Evolutionary conservation across 2,797 vertebrate species (phyloP).

Genomic region (Macropodus opercularis): DNA sequence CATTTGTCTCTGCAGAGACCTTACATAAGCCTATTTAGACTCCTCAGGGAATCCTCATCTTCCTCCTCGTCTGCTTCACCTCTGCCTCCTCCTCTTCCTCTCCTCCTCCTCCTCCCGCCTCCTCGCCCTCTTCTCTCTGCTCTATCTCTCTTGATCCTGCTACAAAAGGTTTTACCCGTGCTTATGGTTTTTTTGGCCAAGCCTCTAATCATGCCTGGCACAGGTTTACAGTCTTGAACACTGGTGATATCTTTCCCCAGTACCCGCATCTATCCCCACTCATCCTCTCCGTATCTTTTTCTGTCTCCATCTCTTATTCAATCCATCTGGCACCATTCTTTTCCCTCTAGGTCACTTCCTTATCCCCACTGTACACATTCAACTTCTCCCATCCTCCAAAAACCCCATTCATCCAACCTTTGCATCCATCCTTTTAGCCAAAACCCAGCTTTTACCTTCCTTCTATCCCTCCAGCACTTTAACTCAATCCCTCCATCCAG

Average conservation of each 20-base stretch:
- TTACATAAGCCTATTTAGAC: constrained; percentile 68
- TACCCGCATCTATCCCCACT: constrained; percentile 40
- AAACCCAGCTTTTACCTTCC: constrained; percentile 32
- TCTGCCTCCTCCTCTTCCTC: constrained; percentile 17
- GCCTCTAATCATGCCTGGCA: constrained; percentile 69
- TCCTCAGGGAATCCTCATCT: constrained; percentile 61
- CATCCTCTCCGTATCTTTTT: constrained; percentile 38
- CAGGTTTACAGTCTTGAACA: constrained; percentile 56
- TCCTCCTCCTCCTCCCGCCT: constrained; percentile 10
- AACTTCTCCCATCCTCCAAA: constrained; percentile 49
- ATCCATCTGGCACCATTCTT: constrained; percentile 60
- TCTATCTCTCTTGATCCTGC: constrained; percentile 51
- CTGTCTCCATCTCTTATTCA: constrained; percentile 54
- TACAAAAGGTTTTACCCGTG: constrained; percentile 56
- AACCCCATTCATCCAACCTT: constrained; percentile 61
- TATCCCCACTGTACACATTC: constrained; percentile 67
- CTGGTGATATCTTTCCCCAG: constrained; percentile 43
- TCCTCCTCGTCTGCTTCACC: constrained; percentile 43
- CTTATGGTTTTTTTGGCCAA: constrained; percentile 61
- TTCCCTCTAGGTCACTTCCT: constrained; percentile 64
- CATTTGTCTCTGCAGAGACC: constrained; percentile 47
- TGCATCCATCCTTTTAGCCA: constrained; percentile 39
- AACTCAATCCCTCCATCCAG: constrained; percentile 48
- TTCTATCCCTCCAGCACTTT: constrained; percentile 31
- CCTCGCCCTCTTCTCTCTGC: constrained; percentile 11